phyloP scores from a whole-genome alignment of 2,797 vertebrate genomes.

The Pseudopleuronectes americanus region DNA sequence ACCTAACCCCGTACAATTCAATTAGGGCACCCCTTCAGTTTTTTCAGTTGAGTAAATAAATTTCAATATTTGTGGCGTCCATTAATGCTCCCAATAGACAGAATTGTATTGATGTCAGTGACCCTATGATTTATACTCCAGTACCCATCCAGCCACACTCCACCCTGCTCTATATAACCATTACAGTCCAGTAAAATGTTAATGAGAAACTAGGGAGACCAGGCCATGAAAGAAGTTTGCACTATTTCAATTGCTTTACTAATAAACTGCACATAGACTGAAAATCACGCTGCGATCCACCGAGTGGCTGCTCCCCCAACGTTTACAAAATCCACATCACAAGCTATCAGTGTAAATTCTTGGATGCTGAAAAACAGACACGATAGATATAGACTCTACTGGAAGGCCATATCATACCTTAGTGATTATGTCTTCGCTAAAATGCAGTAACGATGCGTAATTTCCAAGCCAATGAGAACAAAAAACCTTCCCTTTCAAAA shows the following conservation, averaged over 20 bases:
- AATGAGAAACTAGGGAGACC: neutral
- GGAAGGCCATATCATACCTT: neutral
- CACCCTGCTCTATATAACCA: neutral
- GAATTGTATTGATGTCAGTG: conserved; percentile 10
- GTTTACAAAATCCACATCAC: neutral
- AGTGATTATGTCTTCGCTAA: neutral
- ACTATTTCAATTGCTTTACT: neutral
- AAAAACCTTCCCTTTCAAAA: neutral
- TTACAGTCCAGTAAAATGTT: neutral
- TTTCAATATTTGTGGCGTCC: neutral
- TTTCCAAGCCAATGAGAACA: neutral
- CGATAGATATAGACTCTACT: neutral
- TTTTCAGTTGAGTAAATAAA: conserved; percentile 5
- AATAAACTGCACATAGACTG: neutral
- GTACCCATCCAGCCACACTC: neutral
- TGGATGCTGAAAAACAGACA: neutral
- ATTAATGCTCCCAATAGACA: conserved; percentile 9
- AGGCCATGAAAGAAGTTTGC: too few species aligned
- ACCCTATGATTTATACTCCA: neutral
- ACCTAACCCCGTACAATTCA: neutral
- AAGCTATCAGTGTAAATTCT: neutral
- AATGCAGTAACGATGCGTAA: neutral
- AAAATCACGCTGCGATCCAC: neutral
- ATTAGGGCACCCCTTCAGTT: conserved; percentile 5
- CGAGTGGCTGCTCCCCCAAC: too few species aligned